Conservation (phyloP, 2,888 invertebrate species). For the Fragum fragum region DNA sequence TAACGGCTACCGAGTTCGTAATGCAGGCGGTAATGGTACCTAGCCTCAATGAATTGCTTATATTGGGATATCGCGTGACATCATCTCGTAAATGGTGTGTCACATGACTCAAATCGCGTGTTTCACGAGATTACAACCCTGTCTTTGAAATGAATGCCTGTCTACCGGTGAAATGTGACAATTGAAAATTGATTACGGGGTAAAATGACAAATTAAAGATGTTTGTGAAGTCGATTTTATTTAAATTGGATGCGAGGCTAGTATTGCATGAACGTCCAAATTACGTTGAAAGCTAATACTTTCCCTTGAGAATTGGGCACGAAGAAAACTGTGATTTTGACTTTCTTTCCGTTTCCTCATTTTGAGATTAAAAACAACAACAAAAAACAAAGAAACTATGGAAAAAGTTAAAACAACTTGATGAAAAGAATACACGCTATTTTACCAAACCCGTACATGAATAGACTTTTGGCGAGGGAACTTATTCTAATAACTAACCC, state of each 20-base stretch:
- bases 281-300: conserved; percentile 15
- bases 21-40: conserved; percentile 68
- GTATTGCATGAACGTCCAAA: conserved; percentile 29
- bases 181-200: conserved; percentile 63
- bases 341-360: neutral
- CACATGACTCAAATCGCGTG: conserved; percentile 67
- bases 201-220: conserved; percentile 62
- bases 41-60: conserved; percentile 65
- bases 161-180: conserved; percentile 66
- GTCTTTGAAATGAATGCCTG: conserved; percentile 66
- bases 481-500: too few relatives aligned
- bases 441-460: too few relatives aligned
- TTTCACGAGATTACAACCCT: conserved; percentile 59
- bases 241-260: conserved; percentile 17
- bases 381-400: too few relatives aligned
- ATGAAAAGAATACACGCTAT: too few relatives aligned
- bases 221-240: conserved; percentile 43
- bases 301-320: conserved; percentile 1
- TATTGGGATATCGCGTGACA: conserved; percentile 65
- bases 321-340: conserved; percentile 1
- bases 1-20: conserved; percentile 60
- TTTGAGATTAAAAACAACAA: too few relatives aligned
- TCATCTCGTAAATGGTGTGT: conserved; percentile 62
- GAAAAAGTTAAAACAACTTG: too few relatives aligned
- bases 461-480: too few relatives aligned